A percentile compares a stretch with the other conserved stretches of the same genome.
These are phyloP conservation scores for Eremobia ochroleuca DNA, from an alignment of 2,888 invertebrate genomes.

Conservation along the genomic window DNA sequence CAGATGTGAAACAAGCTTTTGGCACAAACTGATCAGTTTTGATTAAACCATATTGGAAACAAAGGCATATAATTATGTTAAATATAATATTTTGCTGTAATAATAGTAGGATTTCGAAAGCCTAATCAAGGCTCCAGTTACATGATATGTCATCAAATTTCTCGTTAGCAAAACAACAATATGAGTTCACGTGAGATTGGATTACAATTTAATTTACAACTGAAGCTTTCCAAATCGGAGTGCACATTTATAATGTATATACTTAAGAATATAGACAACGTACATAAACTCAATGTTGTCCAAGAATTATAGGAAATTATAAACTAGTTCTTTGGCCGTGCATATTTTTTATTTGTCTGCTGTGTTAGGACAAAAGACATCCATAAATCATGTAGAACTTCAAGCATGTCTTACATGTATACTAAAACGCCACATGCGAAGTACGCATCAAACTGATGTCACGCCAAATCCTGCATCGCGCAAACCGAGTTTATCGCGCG, in stretches of 20 bases:
- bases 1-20: conserved; percentile 18
- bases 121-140: neutral
- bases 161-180: too few relatives aligned
- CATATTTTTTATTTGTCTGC: neutral
- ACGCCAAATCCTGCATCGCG: too few relatives aligned
- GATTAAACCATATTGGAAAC: conserved; percentile 15
- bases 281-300: too few relatives aligned
- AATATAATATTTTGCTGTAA: neutral
- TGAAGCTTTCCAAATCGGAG: neutral
- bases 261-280: neutral
- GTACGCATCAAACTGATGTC: too few relatives aligned
- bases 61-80: neutral
- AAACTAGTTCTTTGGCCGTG: neutral
- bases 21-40: conserved; percentile 1
- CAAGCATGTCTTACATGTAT: neutral
- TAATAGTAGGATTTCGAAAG: neutral
- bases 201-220: neutral
- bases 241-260: neutral
- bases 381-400: neutral
- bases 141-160: neutral
- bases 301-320: neutral
- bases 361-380: neutral
- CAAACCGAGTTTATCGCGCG: too few relatives aligned
- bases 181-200: neutral
- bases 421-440: too few relatives aligned